These are phyloP conservation scores for Thryonomys swinderianus DNA, from an alignment of 2,113 vertebrate genomes.

Conservation along the genomic window DNA sequence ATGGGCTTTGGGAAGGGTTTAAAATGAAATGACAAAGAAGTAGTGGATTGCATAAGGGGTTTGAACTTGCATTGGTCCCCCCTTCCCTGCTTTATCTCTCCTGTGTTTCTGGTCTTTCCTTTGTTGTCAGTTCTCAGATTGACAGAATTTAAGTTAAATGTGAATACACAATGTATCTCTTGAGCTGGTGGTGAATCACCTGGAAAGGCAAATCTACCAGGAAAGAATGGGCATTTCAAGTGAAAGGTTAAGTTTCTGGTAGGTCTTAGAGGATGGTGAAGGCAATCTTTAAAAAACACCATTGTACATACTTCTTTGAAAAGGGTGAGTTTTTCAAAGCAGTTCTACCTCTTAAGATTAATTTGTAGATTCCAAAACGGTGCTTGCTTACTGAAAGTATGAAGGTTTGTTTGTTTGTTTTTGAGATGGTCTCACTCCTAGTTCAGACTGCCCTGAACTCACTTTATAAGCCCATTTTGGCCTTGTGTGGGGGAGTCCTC, in stretches of 20 bases:
- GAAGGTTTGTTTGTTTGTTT: neutral
- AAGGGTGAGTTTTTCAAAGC: neutral
- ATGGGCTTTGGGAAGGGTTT: neutral
- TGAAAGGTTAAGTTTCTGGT: neutral
- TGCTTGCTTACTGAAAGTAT: constrained; percentile 54
- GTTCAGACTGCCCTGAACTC: neutral
- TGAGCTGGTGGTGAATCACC: constrained; percentile 16
- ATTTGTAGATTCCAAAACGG: constrained; percentile 1
- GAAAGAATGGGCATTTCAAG: constrained; percentile 4
- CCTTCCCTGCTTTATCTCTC: neutral
- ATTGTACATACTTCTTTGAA: neutral
- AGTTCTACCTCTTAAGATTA: constrained; percentile 14
- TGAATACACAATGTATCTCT: constrained; percentile 22
- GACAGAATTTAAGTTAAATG: neutral
- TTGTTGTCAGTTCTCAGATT: constrained; percentile 35
- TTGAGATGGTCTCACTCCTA: neutral
- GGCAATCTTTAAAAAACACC: constrained; percentile 39
- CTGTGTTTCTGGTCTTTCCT: constrained; percentile 18
- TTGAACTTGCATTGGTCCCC: neutral
- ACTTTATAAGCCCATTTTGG: neutral
- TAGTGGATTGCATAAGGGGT: neutral
- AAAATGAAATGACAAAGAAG: constrained; percentile 11
- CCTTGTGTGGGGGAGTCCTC: neutral
- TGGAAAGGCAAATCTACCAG: constrained; percentile 33
- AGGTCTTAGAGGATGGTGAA: neutral